Base-by-base conservation (phyloP, 2,888 invertebrate genomes). In the Meta bourneti region DNA sequence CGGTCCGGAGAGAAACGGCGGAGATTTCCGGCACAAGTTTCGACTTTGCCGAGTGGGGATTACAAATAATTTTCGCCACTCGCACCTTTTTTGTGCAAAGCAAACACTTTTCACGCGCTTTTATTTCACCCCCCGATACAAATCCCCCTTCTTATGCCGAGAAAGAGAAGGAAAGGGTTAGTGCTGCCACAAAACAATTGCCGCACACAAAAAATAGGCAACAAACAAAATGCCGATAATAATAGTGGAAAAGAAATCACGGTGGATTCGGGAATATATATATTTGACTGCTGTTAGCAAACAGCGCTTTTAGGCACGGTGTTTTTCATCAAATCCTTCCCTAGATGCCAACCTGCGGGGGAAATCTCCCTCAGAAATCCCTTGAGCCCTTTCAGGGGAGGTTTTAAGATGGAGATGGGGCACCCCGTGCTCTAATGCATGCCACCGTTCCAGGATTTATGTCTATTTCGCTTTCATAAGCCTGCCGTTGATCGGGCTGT, bases 61-160 rank as follows among this genome's bases (percentile, higher is more conserved):
- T 88, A 91, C 91, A 91, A 91, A 91, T 91, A 91, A 91, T 91
- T 91, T 91, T 86, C 87, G 61, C 34, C 34, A 54, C 34, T 34
- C 75, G 69, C 52, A 49, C 51, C 71, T 54, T 85, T 85, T 90
- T 90, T 77, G 13, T 83, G 91, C 87, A 61, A 87, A 78, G 87
- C 87, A 91, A 91, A 91, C 91, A 91, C 83, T 91, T 91, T 88
- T 83, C 81, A 11, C 78, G 49, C 52, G 82, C 75, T 75, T 89
- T 81, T 78, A 87, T 87, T 91, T 91, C 84, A 11, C 54, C n/a
- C 72, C 78, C 83, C 11, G 71, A 69, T 82, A 87, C 90, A 91
- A 91, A 91, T 91, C 91, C 91, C 71, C 69, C 71, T 34, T 34
- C 54, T 52, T 34, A 34, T 34, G 34, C 71, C 79, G 78, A 71